Base-by-base conservation (phyloP, 2,888 invertebrate species). In the Rhingia campestris region DNA sequence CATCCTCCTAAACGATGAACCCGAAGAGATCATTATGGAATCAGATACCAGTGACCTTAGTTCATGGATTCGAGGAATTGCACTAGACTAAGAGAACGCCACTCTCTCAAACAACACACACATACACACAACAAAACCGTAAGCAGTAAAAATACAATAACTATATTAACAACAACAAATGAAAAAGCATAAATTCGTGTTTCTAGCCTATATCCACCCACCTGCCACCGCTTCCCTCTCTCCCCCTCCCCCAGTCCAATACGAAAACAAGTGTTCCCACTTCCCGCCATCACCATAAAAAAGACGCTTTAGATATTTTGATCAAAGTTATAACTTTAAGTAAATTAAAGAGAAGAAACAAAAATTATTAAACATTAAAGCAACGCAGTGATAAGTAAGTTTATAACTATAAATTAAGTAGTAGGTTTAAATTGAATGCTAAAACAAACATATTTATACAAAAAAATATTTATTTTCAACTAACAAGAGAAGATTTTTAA, bases 21-120 rank as follows among this genome's bases (percentile, higher is more conserved):
- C 93, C 51, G 91, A 93, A 86, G 94, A 95, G 89, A 94, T 94
- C 79, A 93, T 95, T 45, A 92, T 96, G 86, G 95, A 95, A 88
- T 95, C 96, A 87, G 95, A 95, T 70, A 94, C 95, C n/a, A 95
- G 94, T 87, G 97, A 97, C 90, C 93, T 97, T 76, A 96, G 95
- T 89, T 95, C 96, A 37, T 97, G 97, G 97, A 96, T 97, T 90
- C 96, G 96, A 92, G 96, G 97, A 86, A 96, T 97, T 89, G 94
- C 95, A 80, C 92, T 97, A 87, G 95, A 95, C 87, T 95, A 92
- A 89, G 67, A 35, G 22, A 22, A 22, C 22, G 22, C n/a, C 12
- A 32, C 22, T 0, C 33, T 41, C 22, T 33, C 12, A 6, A 53
- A 14, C 22, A 22, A 22, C 22, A 7, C 33, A 43, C 30, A 37